These are phyloP conservation scores for Dromas ardeola DNA, from an alignment of 2,113 vertebrate species.

Conservation along the genomic window DNA sequence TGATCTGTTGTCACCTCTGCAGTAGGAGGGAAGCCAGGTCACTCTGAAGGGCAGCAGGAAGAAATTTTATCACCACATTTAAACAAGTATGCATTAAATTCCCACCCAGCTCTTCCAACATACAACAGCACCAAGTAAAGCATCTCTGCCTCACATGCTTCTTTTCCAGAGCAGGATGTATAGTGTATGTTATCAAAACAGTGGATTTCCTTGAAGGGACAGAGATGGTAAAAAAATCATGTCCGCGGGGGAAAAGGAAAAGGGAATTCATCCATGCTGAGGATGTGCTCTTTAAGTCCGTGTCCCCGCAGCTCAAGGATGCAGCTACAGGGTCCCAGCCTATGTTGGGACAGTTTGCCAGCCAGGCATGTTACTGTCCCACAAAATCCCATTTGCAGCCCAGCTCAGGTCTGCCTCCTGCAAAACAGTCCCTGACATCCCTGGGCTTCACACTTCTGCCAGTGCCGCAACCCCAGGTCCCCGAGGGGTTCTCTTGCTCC, in stretches of 20 bases:
- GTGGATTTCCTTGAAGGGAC: not conserved
- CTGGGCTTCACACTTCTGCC: not conserved
- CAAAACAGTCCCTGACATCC: not conserved
- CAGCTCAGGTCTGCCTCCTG: not conserved
- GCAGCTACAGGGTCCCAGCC: not conserved
- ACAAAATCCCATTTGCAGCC: not conserved
- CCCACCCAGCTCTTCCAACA: not conserved
- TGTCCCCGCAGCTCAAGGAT: not conserved
- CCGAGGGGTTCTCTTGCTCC: not conserved
- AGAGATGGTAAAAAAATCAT: accelerated
- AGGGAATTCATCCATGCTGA: not conserved
- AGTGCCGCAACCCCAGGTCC: accelerated
- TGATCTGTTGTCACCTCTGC: not conserved
- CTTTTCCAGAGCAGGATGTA: not conserved
- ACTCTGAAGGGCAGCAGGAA: not conserved
- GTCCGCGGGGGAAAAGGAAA: not conserved
- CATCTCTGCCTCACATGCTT: not conserved
- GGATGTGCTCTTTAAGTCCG: not conserved
- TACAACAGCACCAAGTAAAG: not conserved
- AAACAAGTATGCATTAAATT: not conserved
- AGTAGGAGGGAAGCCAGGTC: not conserved
- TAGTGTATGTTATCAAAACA: not conserved
- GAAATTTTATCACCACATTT: not conserved
- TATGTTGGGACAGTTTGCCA: not conserved
- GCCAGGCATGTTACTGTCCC: not conserved